Conservation (phyloP, 2,888 invertebrate species). For the Lasioglossum leucozonium region DNA sequence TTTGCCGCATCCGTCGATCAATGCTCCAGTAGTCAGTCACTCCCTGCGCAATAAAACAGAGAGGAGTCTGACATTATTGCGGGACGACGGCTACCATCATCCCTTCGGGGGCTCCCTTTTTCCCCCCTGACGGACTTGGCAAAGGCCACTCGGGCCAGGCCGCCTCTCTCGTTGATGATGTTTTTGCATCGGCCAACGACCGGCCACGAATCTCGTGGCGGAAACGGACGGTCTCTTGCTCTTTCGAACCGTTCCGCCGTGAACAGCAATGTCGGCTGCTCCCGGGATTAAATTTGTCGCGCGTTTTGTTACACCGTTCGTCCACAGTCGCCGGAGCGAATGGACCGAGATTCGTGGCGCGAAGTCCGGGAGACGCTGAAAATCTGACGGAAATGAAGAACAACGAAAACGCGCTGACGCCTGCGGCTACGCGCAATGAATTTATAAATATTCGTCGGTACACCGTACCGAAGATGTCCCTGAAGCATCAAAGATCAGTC, state of each 20-base stretch:
- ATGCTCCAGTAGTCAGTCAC: constrained; percentile 5
- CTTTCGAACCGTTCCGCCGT: constrained; percentile 9
- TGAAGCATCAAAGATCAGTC: neutral
- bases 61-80: constrained; percentile 17
- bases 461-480: neutral
- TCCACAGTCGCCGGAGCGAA: neutral
- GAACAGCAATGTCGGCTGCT: constrained; percentile 10
- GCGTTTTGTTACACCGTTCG: constrained; percentile 37
- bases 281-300: constrained; percentile 64
- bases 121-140: constrained; percentile 13
- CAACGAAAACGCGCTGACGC: too few species aligned
- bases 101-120: constrained; percentile 20
- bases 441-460: neutral
- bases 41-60: constrained; percentile 1
- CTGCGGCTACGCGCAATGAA: too few species aligned
- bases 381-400: too few species aligned
- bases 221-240: constrained; percentile 33
- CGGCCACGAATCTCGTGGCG: constrained; percentile 43
- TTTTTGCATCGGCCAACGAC: constrained; percentile 49
- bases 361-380: neutral
- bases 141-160: neutral
- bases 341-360: too few species aligned
- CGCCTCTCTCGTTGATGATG: constrained; percentile 29
- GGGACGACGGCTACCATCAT: constrained; percentile 7
- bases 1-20: constrained; percentile 22